A percentile compares a stretch with the other conserved stretches of the same genome.
phyloP scores from a whole-genome alignment of 2,797 vertebrate genomes.

The Arrhamphus sclerolepis region DNA sequence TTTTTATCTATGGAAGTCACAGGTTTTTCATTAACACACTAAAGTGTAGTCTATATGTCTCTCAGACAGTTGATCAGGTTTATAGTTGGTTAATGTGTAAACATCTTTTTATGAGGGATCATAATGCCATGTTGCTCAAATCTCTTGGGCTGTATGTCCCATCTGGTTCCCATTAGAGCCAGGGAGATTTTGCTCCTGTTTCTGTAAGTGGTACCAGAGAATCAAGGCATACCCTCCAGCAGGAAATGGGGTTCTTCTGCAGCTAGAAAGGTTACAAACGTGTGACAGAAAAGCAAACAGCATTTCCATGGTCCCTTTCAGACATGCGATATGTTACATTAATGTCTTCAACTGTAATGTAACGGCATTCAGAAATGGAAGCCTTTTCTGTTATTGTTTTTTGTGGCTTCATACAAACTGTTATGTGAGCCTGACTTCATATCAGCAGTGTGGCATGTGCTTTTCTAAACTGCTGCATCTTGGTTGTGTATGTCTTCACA shows the following conservation, averaged over 20 bases:
- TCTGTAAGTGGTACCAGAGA: slow-evolving; percentile 31
- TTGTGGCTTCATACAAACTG: too few relatives aligned
- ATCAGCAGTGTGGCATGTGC: too few relatives aligned
- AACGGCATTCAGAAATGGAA: too few relatives aligned
- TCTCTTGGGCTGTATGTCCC: slow-evolving; percentile 1
- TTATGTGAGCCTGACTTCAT: too few relatives aligned
- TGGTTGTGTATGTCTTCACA: too few relatives aligned
- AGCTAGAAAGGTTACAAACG: slow-evolving; percentile 60
- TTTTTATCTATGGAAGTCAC: not conserved
- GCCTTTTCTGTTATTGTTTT: too few relatives aligned
- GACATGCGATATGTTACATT: too few relatives aligned
- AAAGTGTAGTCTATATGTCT: not conserved
- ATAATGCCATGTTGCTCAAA: not conserved
- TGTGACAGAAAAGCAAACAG: slow-evolving; percentile 12
- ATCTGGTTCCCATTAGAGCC: slow-evolving; percentile 21
- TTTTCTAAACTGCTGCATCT: too few relatives aligned
- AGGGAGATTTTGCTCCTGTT: slow-evolving; percentile 23
- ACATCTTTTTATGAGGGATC: not conserved
- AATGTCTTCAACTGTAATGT: too few relatives aligned
- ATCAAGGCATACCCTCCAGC: slow-evolving; percentile 33
- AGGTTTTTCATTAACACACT: not conserved
- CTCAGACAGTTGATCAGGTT: not conserved
- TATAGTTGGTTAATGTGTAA: not conserved
- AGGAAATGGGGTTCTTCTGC: slow-evolving; percentile 66
- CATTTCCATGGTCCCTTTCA: too few relatives aligned